These are phyloP conservation scores for Escarpia spicata DNA, from an alignment of 2,888 invertebrate genomes.

Conservation along the genomic window DNA sequence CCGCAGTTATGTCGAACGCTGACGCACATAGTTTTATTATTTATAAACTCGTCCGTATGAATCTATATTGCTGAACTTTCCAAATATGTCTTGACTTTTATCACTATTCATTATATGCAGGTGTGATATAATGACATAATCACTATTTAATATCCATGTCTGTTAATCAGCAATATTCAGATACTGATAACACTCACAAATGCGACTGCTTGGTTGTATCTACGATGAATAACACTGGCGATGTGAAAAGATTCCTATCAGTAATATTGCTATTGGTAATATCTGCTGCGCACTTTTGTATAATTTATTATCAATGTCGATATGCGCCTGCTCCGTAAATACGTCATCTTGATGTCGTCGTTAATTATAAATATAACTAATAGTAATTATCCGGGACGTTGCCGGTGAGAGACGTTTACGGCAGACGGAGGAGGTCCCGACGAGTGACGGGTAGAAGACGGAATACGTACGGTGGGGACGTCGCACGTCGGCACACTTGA, in stretches of 20 bases:
- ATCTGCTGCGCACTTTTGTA: background rate
- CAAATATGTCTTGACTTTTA: too few relatives aligned
- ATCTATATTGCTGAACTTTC: too few relatives aligned
- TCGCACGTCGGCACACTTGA: background rate
- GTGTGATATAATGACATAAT: too few relatives aligned
- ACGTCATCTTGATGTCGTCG: background rate
- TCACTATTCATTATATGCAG: too few relatives aligned
- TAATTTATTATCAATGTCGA: background rate
- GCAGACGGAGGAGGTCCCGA: background rate
- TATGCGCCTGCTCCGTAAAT: background rate
- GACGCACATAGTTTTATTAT: too few relatives aligned
- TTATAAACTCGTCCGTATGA: too few relatives aligned
- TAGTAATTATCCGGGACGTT: background rate
- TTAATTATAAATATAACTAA: background rate
- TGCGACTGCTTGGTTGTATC: too few relatives aligned
- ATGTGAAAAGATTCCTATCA: background rate
- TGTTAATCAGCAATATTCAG: too few relatives aligned
- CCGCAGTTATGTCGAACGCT: too few relatives aligned
- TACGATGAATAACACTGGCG: too few relatives aligned
- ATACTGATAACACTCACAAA: too few relatives aligned
- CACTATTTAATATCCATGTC: too few relatives aligned
- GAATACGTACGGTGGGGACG: background rate
- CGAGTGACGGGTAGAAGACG: background rate
- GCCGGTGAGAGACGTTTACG: background rate
- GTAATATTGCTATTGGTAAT: background rate